Evolutionary conservation across 2,113 vertebrate genomes (phyloP), one percentile per base, ranked within the genome.

Genomic region (Brachypodius melanocephalos): DNA sequence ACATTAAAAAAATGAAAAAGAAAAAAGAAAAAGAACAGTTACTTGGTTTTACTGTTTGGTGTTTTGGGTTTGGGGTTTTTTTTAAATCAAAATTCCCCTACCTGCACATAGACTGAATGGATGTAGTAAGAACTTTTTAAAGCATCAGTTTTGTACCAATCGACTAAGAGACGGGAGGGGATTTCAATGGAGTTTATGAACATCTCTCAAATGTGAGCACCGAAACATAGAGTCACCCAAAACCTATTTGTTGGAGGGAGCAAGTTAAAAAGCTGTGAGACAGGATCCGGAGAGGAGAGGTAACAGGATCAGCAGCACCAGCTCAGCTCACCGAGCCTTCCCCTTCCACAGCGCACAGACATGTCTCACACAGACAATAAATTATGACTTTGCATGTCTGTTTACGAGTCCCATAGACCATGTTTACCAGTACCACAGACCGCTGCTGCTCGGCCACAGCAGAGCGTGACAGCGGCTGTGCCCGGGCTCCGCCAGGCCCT

Each of bases 381-480:
- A 66, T 58, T 22, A 42, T 28, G 43, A 31, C 88, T 75, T 42
- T 3, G 49, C 19, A 0, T 3, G 48, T 22, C 75, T 57, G 31
- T 87, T 69, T 31, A 43, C n/a, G 75, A 42, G 43, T 28, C 9
- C 49, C 49, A 48, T 0, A 14, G 66, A 19, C 25, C 65, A 1
- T 40, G 45, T 75, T 72, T 36, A 40, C 45, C 76, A 17, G 20
- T 2, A 4, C 4, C 20, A 28, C 8, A 5, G 58, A 49, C 5
- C 40, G 1, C 5, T 4, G 80, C 71, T 8, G 25, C 13, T 51
- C 61, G 34, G 57, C 5, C 67, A 7, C 68, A 17, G 69, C 79
- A 6, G 62, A 75, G 10, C 1, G 42, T 8, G 79, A 68, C 79
- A 65, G 0, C 3, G 15, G 2, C 42, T 0, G n/a, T 8, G 7